Base-by-base conservation (phyloP, 2,888 invertebrate species). In the Schizotus pectinicornis region DNA sequence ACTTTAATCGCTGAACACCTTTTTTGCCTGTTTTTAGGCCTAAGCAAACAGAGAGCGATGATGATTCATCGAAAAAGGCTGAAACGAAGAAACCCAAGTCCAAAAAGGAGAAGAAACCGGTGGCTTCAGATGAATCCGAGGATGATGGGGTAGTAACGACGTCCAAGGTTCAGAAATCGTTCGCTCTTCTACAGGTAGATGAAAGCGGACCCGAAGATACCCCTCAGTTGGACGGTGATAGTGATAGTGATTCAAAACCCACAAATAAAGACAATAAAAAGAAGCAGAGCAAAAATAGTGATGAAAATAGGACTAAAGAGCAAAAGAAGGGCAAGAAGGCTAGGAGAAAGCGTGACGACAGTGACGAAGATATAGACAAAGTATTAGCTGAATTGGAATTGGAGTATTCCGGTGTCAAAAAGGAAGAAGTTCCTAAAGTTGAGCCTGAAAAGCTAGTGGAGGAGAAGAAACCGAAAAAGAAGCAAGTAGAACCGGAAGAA, bases 291-390 rank as follows among this genome's bases (percentile, higher is more conserved):
- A 75, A 77, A 59, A 74, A 78, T 59, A 78, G 79, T 70, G 75
- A 80, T 62, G 77, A 78, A 61, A 73, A 71, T 48, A 69, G 74
- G 74, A 79, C 75, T 70, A 80, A 78, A 67, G 74, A 76, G 47
- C 69, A 62, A 57, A 90, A 90, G 76, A 90, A 91, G 76, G 85
- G 87, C 2, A 91, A 90, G 74, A 90, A 90, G 77, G 79, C 83
- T 3, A 88, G 86, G 73, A 86, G 88, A 72, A 91, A 89, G 80
- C 88, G 87, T 65, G 86, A 88, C 69, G 90, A 90, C 51, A 90
- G 90, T 72, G 89, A 90, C 77, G 91, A 91, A 61, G 93, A 93
- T 75, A 81, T 94, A 59, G 93, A 94, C 71, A 91, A 91, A 79
- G 89, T 91, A 59, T 79, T 94, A 61, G 93, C 92, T 7, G 92